Percentiles rank a stretch among this genome's conserved stretches.
phyloP scores from a whole-genome alignment of 2,888 invertebrate species.

The Stenurella melanura region DNA sequence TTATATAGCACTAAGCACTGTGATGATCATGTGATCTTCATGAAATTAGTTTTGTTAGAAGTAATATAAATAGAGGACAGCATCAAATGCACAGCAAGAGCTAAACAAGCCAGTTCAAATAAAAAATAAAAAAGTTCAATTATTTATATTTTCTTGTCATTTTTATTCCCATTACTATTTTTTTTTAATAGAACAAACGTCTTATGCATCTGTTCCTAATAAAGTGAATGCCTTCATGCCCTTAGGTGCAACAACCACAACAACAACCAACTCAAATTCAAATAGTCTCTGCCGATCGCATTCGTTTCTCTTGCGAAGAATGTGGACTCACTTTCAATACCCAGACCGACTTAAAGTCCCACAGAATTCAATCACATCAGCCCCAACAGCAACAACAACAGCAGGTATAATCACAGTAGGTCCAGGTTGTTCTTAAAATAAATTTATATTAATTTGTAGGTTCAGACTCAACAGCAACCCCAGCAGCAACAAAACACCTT shows the following conservation, averaged over 20 bases:
- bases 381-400: slow-evolving; percentile 70
- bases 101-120: too few species aligned
- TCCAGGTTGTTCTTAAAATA: neutral
- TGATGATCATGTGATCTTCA: neutral
- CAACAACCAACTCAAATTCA: slow-evolving; percentile 76
- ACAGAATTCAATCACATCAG: slow-evolving; percentile 74
- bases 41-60: too few species aligned
- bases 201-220: neutral
- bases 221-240: neutral
- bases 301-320: slow-evolving; percentile 72
- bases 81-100: too few species aligned
- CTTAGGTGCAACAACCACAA: slow-evolving; percentile 68
- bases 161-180: too few species aligned
- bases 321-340: slow-evolving; percentile 71
- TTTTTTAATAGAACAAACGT: too few species aligned
- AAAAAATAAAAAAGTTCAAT: too few species aligned
- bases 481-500: slow-evolving; percentile 67
- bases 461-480: slow-evolving; percentile 73
- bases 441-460: slow-evolving; percentile 60
- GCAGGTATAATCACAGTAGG: slow-evolving; percentile 51
- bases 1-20: too few species aligned
- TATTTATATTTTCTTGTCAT: too few species aligned
- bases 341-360: slow-evolving; percentile 71
- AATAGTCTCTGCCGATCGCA: slow-evolving; percentile 77
- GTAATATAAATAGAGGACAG: too few species aligned